A percentile compares a stretch with the other conserved stretches of the same genome.
Conservation (phyloP, 2,888 invertebrate species). For the Eristalis pertinax region DNA sequence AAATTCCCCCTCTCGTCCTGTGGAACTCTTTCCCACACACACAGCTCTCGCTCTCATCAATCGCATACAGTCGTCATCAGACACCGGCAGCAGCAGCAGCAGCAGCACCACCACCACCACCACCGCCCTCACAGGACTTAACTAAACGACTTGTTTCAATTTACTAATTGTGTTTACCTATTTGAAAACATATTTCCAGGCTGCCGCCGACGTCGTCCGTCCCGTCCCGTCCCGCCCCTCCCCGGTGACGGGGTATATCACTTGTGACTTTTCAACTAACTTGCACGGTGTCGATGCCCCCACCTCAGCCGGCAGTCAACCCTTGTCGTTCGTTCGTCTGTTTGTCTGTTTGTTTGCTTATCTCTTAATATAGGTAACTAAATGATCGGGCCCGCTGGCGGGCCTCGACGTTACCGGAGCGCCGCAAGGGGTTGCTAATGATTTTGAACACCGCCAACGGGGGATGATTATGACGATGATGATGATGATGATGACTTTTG, state of each 20-base stretch:
- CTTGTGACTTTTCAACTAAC: conserved; percentile 30
- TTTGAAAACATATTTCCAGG: conserved; percentile 43
- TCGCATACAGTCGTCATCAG: not conserved
- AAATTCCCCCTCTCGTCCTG: not conserved
- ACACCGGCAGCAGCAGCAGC: not conserved
- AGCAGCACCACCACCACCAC: not conserved
- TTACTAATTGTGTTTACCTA: conserved; percentile 64
- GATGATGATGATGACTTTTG: not conserved
- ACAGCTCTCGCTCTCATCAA: not conserved
- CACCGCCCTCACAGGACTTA: conserved; percentile 38
- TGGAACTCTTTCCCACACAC: not conserved
- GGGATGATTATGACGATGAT: not conserved
- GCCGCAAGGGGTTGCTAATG: not conserved
- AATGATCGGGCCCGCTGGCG: conserved; percentile 20
- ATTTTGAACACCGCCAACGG: not conserved
- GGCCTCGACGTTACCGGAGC: not conserved
- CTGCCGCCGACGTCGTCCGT: not conserved
- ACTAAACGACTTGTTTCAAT: conserved; percentile 62
- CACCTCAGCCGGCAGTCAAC: not conserved
- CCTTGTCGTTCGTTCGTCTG: not conserved
- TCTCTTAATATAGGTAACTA: conserved; percentile 52
- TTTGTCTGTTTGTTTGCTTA: conserved; percentile 40
- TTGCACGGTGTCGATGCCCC: not conserved
- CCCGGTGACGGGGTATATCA: not conserved
- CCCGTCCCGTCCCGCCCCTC: not conserved